Base-by-base conservation (phyloP, 2,888 invertebrate species). In the Spodoptera exigua region DNA sequence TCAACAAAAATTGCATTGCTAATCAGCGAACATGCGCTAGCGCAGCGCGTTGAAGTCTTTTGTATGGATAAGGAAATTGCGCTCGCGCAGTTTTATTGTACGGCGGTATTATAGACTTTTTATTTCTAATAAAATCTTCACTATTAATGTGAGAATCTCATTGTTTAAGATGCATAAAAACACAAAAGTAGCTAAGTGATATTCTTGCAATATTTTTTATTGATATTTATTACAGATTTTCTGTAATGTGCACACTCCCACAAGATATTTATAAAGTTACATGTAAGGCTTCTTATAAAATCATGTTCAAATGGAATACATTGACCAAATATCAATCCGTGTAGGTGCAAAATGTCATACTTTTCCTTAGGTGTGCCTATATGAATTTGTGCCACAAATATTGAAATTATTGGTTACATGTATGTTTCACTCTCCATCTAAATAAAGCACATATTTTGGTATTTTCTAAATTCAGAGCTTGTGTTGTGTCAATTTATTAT, bases 41-140 rank as follows among this genome's bases (percentile, higher is more conserved):
- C 80, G 80, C 78, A 66, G 68, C 83, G 82, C 90, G 90, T 90
- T 90, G 85, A 90, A 81, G 81, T 90, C 90, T 89, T 87, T 88
- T 76, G 54, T 81, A 79, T 64, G 48, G 36, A 62, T 56, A 45
- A 35, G 21, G 35, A 48, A 40, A 34, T 39, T 58, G 69, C 80
- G 78, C 78, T 76, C 70, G 83, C 79, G 80, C 75, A 60, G 18
- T 35, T 27, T n/a, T 37, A 14, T 12, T 3, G 11, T 14, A 51
- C 3, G 17, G 17, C 35, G 17, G 27, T 21, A 3, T 34, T 45
- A 36, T 18, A 34, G 17, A 35, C 34, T 61, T 48, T 18, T 18
- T n/a, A n/a, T 5, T 67, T 32, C 17, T 48, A 39, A 48, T 36
- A 43, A 36, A 3, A 48, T 13, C n/a, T 39, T 35, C 5, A 68